These are phyloP conservation scores for Adelphocoris suturalis DNA, from an alignment of 2,888 invertebrate genomes.

Conservation along the genomic window DNA sequence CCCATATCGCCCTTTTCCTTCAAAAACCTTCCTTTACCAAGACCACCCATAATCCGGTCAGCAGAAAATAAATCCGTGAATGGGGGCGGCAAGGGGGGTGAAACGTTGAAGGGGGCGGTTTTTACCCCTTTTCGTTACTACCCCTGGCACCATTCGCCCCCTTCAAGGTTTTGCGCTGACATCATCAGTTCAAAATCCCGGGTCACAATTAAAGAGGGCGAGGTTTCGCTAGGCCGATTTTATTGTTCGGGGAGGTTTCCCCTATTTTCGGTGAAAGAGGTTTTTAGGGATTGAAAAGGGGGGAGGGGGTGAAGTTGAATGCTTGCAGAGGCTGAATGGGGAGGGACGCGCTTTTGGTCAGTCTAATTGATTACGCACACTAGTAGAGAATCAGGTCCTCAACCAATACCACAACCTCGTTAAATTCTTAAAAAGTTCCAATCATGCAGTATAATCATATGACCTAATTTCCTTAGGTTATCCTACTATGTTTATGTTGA, in stretches of 20 bases:
- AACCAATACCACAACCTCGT: too few species aligned
- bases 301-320: not conserved
- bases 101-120: conserved; percentile 10
- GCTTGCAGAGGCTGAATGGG: not conserved
- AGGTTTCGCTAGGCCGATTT: conserved; percentile 25
- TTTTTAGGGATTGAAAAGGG: not conserved
- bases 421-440: too few species aligned
- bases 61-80: conserved; percentile 19
- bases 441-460: too few species aligned
- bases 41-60: conserved; percentile 28
- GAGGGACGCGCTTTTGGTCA: conserved; percentile 5
- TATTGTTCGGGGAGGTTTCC: not conserved
- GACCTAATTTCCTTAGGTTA: too few species aligned
- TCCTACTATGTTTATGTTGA: too few species aligned
- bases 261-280: conserved; percentile 12
- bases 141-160: not conserved
- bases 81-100: not conserved
- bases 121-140: not conserved
- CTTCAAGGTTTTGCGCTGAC: conserved; percentile 25
- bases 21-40: not conserved
- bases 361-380: conserved; percentile 7
- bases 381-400: too few species aligned
- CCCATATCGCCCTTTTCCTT: not conserved
- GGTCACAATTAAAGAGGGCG: conserved; percentile 26
- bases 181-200: conserved; percentile 36